Conservation (phyloP, 2,888 invertebrate genomes). For the Phania funesta region DNA sequence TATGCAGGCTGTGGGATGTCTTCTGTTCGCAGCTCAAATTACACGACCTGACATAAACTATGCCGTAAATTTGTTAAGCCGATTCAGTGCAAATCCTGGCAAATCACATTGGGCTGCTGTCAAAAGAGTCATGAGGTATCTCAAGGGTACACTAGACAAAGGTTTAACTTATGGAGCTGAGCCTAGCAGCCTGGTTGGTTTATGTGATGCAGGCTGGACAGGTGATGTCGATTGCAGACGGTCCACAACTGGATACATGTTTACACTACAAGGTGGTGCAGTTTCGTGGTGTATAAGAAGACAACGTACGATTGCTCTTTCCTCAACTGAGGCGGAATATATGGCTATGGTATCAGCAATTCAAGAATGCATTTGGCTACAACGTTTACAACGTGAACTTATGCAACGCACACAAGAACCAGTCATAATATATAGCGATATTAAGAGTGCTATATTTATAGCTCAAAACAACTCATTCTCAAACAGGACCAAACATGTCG, state of each 20-base stretch:
- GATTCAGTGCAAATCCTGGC: constrained; percentile 13
- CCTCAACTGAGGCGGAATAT: constrained; percentile 64
- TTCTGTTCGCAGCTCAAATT: neutral
- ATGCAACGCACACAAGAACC: neutral
- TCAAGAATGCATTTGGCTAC: neutral
- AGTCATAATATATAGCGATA: neutral
- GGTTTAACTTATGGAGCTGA: neutral
- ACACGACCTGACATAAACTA: constrained; percentile 9
- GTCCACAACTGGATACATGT: too few species aligned
- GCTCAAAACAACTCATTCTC: neutral
- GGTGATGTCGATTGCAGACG: constrained; percentile 64
- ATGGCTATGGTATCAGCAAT: neutral
- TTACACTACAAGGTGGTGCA: too few species aligned
- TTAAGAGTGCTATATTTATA: too few species aligned
- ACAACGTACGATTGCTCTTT: constrained; percentile 57
- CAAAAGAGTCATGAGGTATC: too few species aligned
- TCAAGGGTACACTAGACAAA: too few species aligned
- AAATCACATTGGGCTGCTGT: neutral
- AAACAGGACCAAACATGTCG: neutral
- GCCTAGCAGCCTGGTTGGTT: constrained; percentile 24
- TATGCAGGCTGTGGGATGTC: neutral
- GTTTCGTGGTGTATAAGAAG: constrained; percentile 60
- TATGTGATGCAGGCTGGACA: constrained; percentile 54
- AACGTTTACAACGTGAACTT: neutral
- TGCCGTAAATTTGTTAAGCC: constrained; percentile 18